Base-by-base conservation (phyloP, 2,888 invertebrate species). In the Belgica antarctica region DNA sequence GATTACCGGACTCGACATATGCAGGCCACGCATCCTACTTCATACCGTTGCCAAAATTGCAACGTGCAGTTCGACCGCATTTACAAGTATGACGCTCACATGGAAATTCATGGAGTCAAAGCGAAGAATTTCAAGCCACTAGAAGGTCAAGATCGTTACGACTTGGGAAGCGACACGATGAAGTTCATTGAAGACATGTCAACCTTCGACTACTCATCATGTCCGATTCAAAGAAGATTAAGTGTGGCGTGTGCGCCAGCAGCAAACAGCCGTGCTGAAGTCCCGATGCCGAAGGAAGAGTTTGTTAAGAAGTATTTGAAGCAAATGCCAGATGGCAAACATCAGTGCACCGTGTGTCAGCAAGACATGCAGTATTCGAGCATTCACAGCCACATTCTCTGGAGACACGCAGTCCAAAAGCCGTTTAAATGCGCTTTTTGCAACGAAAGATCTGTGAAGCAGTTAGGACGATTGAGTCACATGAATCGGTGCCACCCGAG, bases 381-480 rank as follows among this genome's bases (percentile, higher is more conserved):
- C n/a, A 28, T 68, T 5, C 19, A 57, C 12, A 25, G 31, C 5
- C 68, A 68, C 24, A 8, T 68, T 0, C 15, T 68, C 3, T 68
- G 68, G 68, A 52, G 34, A 10, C 68, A 68, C 34, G 52, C 68
- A 0, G 27, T 52, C 4, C 24, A 52, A 3, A 28, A 34, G 12
- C 68, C 68, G 7, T 5, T 68, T 7, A 68, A 68, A 19, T 68
- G 68, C 19, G 19, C 68, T 12, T 68, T 68, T 10, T 68, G 68
- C 5, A 68, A 68, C 25, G 57, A 68, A 10, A 47, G 68, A 10
- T 22, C 34, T 12, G 57, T 68, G 15, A 68, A 68, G 15, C 22
- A 46, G 27, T 24, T 19, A n/a, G 68, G 31, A 17, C 7, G 68
- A 31, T 10, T 68, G 7, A 5, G 19, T 7, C 68, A 68, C 22